Conservation (phyloP, 1,140 invertebrate genomes). For the Lerema accius region DNA sequence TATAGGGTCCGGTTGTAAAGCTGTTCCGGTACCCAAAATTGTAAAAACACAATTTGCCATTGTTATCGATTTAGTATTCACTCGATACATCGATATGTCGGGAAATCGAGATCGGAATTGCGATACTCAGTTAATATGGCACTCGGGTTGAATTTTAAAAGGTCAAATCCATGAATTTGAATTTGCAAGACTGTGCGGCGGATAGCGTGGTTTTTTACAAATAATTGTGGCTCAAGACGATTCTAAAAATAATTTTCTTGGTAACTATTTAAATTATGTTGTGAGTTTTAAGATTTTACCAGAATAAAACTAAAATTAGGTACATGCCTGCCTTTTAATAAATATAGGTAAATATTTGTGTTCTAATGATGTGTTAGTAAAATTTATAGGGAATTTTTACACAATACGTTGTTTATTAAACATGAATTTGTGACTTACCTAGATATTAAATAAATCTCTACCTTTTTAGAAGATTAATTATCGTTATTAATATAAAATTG, state of each 20-base stretch:
- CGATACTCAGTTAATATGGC: slow-evolving; percentile 50
- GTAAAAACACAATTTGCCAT: slow-evolving; percentile 40
- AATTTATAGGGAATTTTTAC: too few species aligned
- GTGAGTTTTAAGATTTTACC: too few species aligned
- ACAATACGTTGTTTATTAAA: too few species aligned
- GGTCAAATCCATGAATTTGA: slow-evolving; percentile 36
- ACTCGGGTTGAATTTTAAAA: slow-evolving; percentile 43
- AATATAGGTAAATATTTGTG: too few species aligned
- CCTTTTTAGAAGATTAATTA: too few species aligned
- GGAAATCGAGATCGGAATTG: slow-evolving; percentile 48
- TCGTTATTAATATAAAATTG: too few species aligned
- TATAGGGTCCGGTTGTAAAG: slow-evolving; percentile 46
- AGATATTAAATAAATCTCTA: too few species aligned
- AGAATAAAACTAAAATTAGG: too few species aligned
- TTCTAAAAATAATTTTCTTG: slow-evolving; percentile 21
- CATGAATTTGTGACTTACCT: too few species aligned
- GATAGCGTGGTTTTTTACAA: slow-evolving; percentile 37
- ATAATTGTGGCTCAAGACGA: slow-evolving; percentile 8
- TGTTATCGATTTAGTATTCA: slow-evolving; percentile 57
- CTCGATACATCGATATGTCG: slow-evolving; percentile 44
- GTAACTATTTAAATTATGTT: too few species aligned
- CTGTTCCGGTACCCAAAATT: slow-evolving; percentile 53
- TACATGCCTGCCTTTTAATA: too few species aligned
- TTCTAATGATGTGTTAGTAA: too few species aligned
- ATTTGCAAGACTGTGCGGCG: slow-evolving; percentile 41